These are phyloP conservation scores for Orchestes rusci DNA, from an alignment of 2,888 invertebrate genomes.

Conservation along the genomic window DNA sequence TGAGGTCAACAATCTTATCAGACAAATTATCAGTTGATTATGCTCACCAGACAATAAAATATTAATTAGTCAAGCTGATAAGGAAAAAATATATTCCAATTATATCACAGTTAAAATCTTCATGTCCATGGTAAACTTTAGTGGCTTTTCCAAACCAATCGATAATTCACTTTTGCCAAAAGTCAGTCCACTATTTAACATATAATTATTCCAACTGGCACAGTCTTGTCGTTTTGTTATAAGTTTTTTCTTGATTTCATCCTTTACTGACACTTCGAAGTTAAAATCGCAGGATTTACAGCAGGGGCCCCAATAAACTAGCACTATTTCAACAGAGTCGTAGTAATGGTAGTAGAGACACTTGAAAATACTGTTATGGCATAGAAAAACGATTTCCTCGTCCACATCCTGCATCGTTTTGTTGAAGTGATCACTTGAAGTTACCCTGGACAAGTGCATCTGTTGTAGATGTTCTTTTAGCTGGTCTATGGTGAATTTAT, in stretches of 20 bases:
- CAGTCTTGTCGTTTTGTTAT: slow-evolving; percentile 23
- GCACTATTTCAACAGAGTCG: slow-evolving; percentile 32
- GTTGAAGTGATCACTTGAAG: slow-evolving; percentile 24
- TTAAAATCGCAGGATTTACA: slow-evolving; percentile 29
- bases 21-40: too few relatives aligned
- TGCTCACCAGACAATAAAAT: not conserved
- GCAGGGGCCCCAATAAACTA: slow-evolving; percentile 32
- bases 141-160: slow-evolving; percentile 17
- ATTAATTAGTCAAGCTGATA: not conserved
- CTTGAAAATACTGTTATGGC: slow-evolving; percentile 32
- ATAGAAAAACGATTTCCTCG: slow-evolving; percentile 30
- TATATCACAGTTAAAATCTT: slow-evolving; percentile 8
- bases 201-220: slow-evolving; percentile 28
- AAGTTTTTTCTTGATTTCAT: slow-evolving; percentile 20
- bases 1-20: too few relatives aligned
- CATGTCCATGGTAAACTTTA: slow-evolving; percentile 21
- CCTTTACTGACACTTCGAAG: slow-evolving; percentile 28
- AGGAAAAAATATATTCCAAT: not conserved
- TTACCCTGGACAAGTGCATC: slow-evolving; percentile 27
- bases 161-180: slow-evolving; percentile 27
- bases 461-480: slow-evolving; percentile 29
- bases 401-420: slow-evolving; percentile 29
- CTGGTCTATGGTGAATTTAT: slow-evolving; percentile 20
- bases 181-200: slow-evolving; percentile 28
- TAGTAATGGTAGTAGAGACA: slow-evolving; percentile 33